Evolutionary conservation across 2,888 invertebrate genomes (phyloP), one percentile per base, ranked within the genome.

Genomic region (Drosophila kokeensis): DNA sequence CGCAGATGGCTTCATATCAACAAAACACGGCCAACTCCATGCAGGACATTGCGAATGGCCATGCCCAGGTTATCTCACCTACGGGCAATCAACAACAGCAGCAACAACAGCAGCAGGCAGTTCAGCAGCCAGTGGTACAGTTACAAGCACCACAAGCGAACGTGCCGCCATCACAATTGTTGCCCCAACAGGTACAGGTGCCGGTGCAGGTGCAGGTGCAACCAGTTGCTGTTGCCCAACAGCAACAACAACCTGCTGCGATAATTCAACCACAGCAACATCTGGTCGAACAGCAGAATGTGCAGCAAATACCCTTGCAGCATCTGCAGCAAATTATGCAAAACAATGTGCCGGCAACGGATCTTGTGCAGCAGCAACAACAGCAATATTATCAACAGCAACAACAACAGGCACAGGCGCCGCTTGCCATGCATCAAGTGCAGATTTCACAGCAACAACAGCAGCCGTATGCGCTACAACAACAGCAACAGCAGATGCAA

Each of bases 1-100:
- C 91, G 5, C 89, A 91, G 72, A 84, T 84, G 48, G 84, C 87
- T 40, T 80, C 89, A 21, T 89, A 89, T 67, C 89, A 89, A 57
- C 89, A 91, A 52, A 82, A 72, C 55, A 63, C 79, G 34, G 49
- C 57, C 30, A 81, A 73, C 66, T 53, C 78, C 53, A 71, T 85
- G 54, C 78, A 80, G 61, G 89, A 89, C 53, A 79, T 89, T 34
- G 45, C 82, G 29, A 77, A 76, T 38, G 80, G 71, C 13, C 90
- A 91, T 49, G 75, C 65, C 36, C 91, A 89, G 63, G 75, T 89
- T 36, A 77, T 87, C n/a, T 90, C 90, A 21, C 87, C 87, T 3
- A 90, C 87, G 6, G 72, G 74, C 38, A 80, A 69, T 27, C 87
- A 82, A 34, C 82, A 84, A 29, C 76, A 83, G 8, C 86, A 87